Evolutionary conservation across 1,140 invertebrate genomes (phyloP).

Genomic region (Mylabris phalerata): DNA sequence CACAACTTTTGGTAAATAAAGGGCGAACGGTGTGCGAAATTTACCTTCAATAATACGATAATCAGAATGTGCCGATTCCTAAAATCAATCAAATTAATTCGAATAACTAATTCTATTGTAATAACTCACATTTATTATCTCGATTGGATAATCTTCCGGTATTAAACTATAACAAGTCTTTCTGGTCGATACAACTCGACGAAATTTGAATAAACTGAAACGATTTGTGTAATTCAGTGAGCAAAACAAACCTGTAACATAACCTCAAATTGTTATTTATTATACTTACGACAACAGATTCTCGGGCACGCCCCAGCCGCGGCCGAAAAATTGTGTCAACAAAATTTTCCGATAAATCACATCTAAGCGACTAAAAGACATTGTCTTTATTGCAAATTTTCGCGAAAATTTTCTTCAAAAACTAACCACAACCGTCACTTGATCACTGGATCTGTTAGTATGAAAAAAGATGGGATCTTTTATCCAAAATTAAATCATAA

Average conservation of each 20-base stretch:
- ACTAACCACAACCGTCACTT: too few species aligned
- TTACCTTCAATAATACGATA: conserved; percentile 77
- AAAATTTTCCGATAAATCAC: conserved; percentile 83
- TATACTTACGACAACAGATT: conserved; percentile 74
- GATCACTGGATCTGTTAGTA: neutral
- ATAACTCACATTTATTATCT: conserved; percentile 73
- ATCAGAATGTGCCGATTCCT: conserved; percentile 73
- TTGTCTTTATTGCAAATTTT: conserved; percentile 35
- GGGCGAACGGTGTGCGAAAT: conserved; percentile 80
- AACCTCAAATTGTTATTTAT: conserved; percentile 14
- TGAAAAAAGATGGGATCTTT: neutral
- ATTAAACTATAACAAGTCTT: conserved; percentile 78
- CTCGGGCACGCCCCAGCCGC: conserved; percentile 94
- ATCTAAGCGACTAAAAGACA: conserved; percentile 75
- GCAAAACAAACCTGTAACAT: neutral
- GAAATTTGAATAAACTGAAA: conserved; percentile 81
- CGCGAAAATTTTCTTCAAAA: too few species aligned
- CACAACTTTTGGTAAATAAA: conserved; percentile 78
- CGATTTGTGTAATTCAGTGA: conserved; percentile 8
- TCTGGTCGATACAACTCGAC: conserved; percentile 79
- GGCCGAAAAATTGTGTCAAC: conserved; percentile 88
- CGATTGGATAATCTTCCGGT: conserved; percentile 75
- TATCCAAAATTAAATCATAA: neutral
- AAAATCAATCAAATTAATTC: conserved; percentile 20
- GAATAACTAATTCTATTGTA: conserved; percentile 1